Percentiles rank a stretch among this genome's conserved stretches.
These are phyloP conservation scores for Phragmatobia fuliginosa DNA, from an alignment of 2,888 invertebrate species.

Conservation along the genomic window DNA sequence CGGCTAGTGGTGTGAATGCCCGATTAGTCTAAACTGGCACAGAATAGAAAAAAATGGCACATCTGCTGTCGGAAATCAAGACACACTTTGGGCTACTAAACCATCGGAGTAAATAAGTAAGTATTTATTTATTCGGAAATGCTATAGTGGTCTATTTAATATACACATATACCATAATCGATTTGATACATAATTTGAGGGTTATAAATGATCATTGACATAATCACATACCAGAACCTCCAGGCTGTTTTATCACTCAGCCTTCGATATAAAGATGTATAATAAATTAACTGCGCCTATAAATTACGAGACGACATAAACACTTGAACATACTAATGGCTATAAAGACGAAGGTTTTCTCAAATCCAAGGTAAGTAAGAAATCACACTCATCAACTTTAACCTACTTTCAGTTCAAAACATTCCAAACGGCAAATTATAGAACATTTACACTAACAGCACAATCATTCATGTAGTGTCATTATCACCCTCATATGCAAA, in stretches of 20 bases:
- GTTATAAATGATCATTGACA: background rate
- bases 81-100: no score
- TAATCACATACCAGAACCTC: background rate
- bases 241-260: background rate
- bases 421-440: constrained; percentile 46
- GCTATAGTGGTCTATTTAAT: no score
- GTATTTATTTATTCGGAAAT: no score
- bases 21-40: no score
- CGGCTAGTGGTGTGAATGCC: no score
- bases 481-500: background rate
- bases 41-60: no score
- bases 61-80: no score
- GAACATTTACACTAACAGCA: background rate
- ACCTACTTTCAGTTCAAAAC: constrained; percentile 50
- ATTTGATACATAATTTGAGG: background rate
- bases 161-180: no score
- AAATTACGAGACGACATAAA: constrained; percentile 34
- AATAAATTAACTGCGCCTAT: constrained; percentile 20
- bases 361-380: constrained; percentile 55
- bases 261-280: constrained; percentile 23
- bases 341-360: constrained; percentile 49
- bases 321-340: constrained; percentile 31
- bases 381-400: constrained; percentile 54
- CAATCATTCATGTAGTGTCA: background rate
- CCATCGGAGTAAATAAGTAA: no score